Base-by-base conservation (phyloP, 37 sponge, comb jelly and placozoan species). In the Theonella swinhoei region DNA sequence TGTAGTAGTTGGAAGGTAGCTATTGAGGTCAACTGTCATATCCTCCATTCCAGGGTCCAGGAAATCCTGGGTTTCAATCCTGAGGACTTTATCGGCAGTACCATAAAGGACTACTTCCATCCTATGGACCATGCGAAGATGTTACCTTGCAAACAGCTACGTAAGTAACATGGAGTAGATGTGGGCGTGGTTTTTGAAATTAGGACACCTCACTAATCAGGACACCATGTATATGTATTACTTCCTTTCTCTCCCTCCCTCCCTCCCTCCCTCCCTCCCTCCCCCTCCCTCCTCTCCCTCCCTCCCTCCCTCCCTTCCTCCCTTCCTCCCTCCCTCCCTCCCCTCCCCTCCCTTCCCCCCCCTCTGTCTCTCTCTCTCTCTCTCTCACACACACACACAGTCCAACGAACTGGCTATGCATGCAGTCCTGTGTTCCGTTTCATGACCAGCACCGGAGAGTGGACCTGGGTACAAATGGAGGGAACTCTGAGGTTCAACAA, bases 401-500 rank as follows among this genome's bases (percentile, higher is more conserved):
- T 91, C 80, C 36, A 82, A 69, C 79, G 62, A 31, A 76, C 85
- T 1, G 92, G 92, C 0, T 74, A 80, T 41, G 84, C 74, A 0
- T 75, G 79, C 8, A 92, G 92, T 85, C 92, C 88, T 1, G 29
- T 84, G 39, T 78, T 84, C 43, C 63, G 92, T 31, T 92, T 92
- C 69, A 64, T 92, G 85, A 84, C 85, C 0, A 73, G 68, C 8
- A 64, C 71, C 24, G 92, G 92, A 0, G 88, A 85, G 28, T 92
- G 92, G 92, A 39, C 87, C 29, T 92, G 92, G 92, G 75, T 84
- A 62, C 92, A 92, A 72, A 73, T 92, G 81, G 80, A 82, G 23
- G 86, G 81, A 28, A 70, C 74, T 7, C 39, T 84, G 43, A 74
- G 85, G 24, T 92, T 87, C 77, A 79, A 84, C 23, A 68, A 63